Percentiles rank a stretch among this genome's conserved stretches.
Conservation (phyloP, 1,140 invertebrate species). For the Diorhabda elongata region DNA sequence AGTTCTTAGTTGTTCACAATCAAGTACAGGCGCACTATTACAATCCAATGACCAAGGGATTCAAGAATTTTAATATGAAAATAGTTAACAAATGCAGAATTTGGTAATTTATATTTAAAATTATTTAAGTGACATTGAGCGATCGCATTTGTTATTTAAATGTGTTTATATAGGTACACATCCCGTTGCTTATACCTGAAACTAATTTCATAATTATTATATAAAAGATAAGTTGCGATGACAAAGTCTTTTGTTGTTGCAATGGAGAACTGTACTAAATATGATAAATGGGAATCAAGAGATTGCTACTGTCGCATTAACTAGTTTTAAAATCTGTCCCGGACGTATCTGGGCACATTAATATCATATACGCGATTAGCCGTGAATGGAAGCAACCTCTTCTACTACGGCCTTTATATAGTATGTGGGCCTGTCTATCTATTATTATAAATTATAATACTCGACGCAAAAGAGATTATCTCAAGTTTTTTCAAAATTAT, state of each 20-base stretch:
- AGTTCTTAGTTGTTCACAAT: no score
- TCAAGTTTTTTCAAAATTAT: no score
- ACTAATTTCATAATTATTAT: slow-evolving; percentile 16
- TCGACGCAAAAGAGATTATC: no score
- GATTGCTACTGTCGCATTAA: slow-evolving; percentile 44
- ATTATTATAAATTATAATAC: background rate
- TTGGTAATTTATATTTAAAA: no score
- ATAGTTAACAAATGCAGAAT: no score
- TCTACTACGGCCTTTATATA: slow-evolving; percentile 35
- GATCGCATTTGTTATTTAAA: no score
- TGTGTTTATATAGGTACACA: no score
- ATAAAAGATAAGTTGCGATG: slow-evolving; percentile 40
- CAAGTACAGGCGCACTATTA: no score
- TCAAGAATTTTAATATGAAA: no score
- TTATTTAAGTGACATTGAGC: no score
- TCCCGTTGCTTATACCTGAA: no score
- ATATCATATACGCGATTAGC: slow-evolving; percentile 46
- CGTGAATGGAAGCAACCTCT: slow-evolving; percentile 42
- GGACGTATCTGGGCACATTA: slow-evolving; percentile 44
- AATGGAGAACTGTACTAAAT: slow-evolving; percentile 38
- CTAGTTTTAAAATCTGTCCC: slow-evolving; percentile 43
- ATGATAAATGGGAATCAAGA: slow-evolving; percentile 42
- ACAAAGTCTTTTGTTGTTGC: slow-evolving; percentile 40
- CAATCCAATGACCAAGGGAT: no score
- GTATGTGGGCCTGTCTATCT: slow-evolving; percentile 10